These are phyloP conservation scores for Propithecus coquereli DNA, from an alignment of 2,113 vertebrate species.

Conservation along the genomic window DNA sequence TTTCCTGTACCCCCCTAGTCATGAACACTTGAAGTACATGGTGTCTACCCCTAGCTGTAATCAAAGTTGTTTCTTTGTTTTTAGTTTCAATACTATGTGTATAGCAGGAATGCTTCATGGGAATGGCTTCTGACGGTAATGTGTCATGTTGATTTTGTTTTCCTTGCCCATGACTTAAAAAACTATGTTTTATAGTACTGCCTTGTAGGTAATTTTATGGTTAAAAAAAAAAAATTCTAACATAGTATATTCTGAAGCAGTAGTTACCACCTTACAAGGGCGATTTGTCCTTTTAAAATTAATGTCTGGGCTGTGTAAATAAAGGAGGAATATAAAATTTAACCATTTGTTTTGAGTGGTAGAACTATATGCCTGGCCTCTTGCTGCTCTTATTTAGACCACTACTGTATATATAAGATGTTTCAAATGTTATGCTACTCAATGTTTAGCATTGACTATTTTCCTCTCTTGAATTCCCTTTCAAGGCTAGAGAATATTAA, in stretches of 20 bases:
- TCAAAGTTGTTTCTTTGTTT: background rate
- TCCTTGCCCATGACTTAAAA: slow-evolving; percentile 6
- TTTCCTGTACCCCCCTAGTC: background rate
- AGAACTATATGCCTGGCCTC: too few relatives aligned
- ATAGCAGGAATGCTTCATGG: background rate
- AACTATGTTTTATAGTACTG: slow-evolving; percentile 1
- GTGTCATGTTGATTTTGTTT: background rate
- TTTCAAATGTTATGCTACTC: background rate
- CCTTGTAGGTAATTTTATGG: background rate
- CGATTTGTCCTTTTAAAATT: slow-evolving; percentile 23
- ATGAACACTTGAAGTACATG: background rate
- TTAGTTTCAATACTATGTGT: background rate
- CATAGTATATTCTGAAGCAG: slow-evolving; percentile 17
- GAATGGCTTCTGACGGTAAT: background rate
- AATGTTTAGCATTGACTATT: background rate
- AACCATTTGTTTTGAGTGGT: background rate
- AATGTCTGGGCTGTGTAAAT: background rate
- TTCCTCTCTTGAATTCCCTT: background rate
- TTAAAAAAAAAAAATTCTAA: background rate
- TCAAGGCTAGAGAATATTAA: slow-evolving; percentile 2
- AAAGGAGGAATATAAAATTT: background rate
- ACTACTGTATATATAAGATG: background rate
- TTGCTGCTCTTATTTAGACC: background rate
- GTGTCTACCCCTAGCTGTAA: background rate
- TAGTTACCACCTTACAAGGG: slow-evolving; percentile 22